Conservation (phyloP, 2,888 invertebrate genomes). For the Polyommatus iphigenia region DNA sequence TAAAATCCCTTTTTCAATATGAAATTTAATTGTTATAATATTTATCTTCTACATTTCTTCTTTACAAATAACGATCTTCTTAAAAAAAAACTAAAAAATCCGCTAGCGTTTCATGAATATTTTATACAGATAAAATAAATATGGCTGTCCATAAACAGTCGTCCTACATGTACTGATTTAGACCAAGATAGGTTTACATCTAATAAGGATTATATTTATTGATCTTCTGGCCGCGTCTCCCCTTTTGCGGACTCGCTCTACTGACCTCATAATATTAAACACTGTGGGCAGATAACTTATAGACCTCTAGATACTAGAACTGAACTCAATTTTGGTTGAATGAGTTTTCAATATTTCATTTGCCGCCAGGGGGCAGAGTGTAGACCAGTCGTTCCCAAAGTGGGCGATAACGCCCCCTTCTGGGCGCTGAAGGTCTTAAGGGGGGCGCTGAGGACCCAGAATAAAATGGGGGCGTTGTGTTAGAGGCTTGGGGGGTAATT, state of each 20-base stretch:
- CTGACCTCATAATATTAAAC: slow-evolving; percentile 17
- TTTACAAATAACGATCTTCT: not conserved
- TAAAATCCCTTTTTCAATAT: not conserved
- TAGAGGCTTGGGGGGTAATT: no score
- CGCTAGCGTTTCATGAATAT: not conserved
- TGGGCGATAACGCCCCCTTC: no score
- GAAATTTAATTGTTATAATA: not conserved
- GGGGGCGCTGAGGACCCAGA: no score
- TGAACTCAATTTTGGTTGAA: no score
- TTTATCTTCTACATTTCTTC: not conserved
- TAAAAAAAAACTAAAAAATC: not conserved
- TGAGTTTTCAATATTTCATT: no score
- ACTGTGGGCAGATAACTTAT: not conserved
- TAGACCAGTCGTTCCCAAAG: no score
- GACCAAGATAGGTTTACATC: slow-evolving; percentile 18
- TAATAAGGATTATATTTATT: slow-evolving; percentile 27
- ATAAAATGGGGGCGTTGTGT: no score
- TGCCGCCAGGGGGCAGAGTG: no score
- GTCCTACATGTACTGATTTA: slow-evolving; percentile 23
- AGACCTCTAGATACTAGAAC: not conserved
- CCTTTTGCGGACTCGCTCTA: slow-evolving; percentile 17
- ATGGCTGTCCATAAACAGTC: slow-evolving; percentile 7
- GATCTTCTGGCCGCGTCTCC: slow-evolving; percentile 7
- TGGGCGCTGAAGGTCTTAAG: no score
- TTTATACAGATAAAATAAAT: not conserved